Evolutionary conservation across 1,140 invertebrate genomes (phyloP), one percentile per base, ranked within the genome.

Genomic region (Drosophila nasuta): DNA sequence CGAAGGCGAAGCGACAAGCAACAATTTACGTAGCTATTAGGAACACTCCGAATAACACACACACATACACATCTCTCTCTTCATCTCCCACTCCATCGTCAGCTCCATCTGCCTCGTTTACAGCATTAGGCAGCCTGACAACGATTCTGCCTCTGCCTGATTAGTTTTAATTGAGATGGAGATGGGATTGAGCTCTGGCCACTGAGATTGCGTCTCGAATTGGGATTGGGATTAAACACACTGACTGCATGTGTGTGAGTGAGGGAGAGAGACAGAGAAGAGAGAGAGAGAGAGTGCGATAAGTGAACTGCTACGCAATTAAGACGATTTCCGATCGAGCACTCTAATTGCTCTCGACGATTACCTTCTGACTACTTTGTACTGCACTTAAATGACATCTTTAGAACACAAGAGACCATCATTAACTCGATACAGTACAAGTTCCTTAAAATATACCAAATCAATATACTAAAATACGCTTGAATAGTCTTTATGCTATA

Each of bases 161-260:
- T 77, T 77, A 75, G 75, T 68, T 75, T 77, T 59, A 77, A 75
- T 77, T 77, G 72, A 75, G 58, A 63, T 74, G 56, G 48, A 59
- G 30, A 68, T 74, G 17, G 59, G 28, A 63, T 33, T 63, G 35
- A 35, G 41, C 13, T 56, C 45, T 48, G 38, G 11, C 8, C 8
- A 41, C 38, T 52, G 48, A 1, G 33, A 45, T 20, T 43, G 56
- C 25, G 56, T 45, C 13, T 70, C 20, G 49, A 56, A 48, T 43
- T 25, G 5, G 20, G 4, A 20, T 30, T 35, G 4, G 3, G n/a
- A 51, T 15, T 17, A 25, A 52, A 30, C 20, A 49, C 49, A 52
- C 11, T n/a, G 17, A n/a, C 20, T 25, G 3, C 20, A 25, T 10
- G 35, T 57, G 41, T 73, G 70, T 25, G 0, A 25, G 20, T 3